Evolutionary conservation across 2,113 vertebrate species (phyloP).

Genomic region (Ceyx margarethae): DNA sequence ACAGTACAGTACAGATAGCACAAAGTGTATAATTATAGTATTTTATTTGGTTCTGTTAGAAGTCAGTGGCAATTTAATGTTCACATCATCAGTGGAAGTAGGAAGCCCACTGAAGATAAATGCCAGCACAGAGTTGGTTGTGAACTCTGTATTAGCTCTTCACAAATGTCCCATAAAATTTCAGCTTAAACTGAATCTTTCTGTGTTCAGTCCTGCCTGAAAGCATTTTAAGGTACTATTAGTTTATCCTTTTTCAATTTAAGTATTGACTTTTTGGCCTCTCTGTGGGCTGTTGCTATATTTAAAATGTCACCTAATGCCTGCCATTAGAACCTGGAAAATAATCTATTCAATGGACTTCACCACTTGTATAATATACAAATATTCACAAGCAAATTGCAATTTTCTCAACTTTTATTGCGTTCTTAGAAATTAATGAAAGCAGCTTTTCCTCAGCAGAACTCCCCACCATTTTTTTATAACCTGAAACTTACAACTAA

Average conservation of each 20-base stretch:
- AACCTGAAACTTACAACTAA: neutral
- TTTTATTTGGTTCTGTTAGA: constrained; percentile 63
- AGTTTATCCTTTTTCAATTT: neutral
- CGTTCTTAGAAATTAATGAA: neutral
- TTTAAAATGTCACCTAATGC: neutral
- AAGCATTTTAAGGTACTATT: neutral
- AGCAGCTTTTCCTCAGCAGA: neutral
- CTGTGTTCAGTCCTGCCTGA: neutral
- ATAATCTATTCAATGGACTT: neutral
- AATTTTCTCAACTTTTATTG: neutral
- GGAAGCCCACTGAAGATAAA: neutral
- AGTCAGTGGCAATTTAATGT: constrained; percentile 58
- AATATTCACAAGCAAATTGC: neutral
- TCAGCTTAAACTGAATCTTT: neutral
- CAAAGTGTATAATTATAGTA: constrained; percentile 62
- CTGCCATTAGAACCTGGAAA: neutral
- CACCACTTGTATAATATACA: neutral
- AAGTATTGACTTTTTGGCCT: neutral
- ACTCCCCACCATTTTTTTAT: neutral
- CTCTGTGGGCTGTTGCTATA: neutral
- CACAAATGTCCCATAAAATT: neutral
- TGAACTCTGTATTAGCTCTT: neutral
- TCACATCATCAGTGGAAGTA: constrained; percentile 41
- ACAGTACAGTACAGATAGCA: constrained; percentile 52
- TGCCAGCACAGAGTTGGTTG: neutral